phyloP scores from a whole-genome alignment of 2,113 vertebrate species.

The Camarhynchus parvulus region DNA sequence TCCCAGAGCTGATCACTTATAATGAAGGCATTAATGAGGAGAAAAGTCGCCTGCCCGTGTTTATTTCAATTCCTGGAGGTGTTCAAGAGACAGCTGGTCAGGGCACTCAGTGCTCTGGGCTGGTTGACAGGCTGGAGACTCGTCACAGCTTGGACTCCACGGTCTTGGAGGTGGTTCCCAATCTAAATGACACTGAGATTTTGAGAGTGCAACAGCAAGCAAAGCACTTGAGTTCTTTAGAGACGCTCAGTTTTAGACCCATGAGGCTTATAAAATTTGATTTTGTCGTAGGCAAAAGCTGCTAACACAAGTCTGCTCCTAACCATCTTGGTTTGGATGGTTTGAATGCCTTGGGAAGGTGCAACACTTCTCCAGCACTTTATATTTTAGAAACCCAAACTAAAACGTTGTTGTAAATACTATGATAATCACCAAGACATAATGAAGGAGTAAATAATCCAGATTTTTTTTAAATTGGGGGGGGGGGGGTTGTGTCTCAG shows the following conservation, averaged over 20 bases:
- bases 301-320: not conserved
- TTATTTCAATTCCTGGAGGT: not conserved
- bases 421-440: not conserved
- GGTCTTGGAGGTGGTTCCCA: not conserved
- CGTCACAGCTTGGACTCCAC: not conserved
- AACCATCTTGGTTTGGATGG: too few species aligned
- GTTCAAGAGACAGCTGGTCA: not conserved
- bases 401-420: not conserved
- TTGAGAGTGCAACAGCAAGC: not conserved
- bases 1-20: too few species aligned
- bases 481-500: not conserved
- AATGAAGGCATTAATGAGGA: too few species aligned
- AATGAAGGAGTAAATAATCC: not conserved
- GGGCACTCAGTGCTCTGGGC: not conserved
- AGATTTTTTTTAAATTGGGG: not conserved
- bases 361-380: not conserved
- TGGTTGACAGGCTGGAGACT: not conserved
- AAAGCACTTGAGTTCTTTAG: not conserved
- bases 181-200: not conserved
- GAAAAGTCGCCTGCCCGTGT: too few species aligned
- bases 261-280: fast-evolving
- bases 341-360: not conserved
- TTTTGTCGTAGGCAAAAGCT: not conserved
- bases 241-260: not conserved
- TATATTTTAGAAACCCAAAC: not conserved